These are phyloP conservation scores for Nyctalus aviator DNA, from an alignment of 2,797 vertebrate genomes.

Conservation along the genomic window DNA sequence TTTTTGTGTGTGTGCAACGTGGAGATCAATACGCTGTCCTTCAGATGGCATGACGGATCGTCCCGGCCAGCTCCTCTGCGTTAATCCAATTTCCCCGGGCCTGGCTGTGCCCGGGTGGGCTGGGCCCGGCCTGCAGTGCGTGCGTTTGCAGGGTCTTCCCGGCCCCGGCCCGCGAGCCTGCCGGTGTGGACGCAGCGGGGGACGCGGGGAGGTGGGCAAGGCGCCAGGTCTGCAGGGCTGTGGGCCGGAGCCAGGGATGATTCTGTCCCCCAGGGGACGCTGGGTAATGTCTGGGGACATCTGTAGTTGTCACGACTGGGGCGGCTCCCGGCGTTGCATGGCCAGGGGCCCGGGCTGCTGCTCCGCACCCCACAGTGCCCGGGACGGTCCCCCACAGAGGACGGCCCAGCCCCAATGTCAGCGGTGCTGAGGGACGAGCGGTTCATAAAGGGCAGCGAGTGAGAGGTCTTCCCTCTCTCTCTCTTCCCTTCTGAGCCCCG, in stretches of 20 bases:
- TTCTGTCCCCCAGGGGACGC: neutral
- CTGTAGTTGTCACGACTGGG: neutral
- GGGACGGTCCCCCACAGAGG: neutral
- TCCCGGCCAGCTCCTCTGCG: constrained; percentile 68
- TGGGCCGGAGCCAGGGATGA: neutral
- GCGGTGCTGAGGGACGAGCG: fast-evolving
- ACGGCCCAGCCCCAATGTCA: fast-evolving
- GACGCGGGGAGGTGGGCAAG: neutral
- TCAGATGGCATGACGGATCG: constrained; percentile 85
- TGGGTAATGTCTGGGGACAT: neutral
- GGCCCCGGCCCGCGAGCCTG: fast-evolving
- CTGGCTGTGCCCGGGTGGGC: neutral
- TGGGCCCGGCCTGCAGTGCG: neutral
- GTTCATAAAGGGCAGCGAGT: neutral
- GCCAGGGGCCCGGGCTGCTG: neutral
- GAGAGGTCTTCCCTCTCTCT: neutral
- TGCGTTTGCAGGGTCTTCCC: neutral
- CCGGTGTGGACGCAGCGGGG: fast-evolving
- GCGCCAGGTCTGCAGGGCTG: neutral
- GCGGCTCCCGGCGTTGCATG: neutral
- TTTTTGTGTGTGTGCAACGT: constrained; percentile 76
- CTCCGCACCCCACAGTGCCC: neutral
- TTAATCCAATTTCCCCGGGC: constrained; percentile 85
- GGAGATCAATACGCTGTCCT: constrained; percentile 89
- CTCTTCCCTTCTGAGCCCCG: neutral